These are phyloP conservation scores for Sarcoramphus papa DNA, from an alignment of 2,797 vertebrate species.

Conservation along the genomic window DNA sequence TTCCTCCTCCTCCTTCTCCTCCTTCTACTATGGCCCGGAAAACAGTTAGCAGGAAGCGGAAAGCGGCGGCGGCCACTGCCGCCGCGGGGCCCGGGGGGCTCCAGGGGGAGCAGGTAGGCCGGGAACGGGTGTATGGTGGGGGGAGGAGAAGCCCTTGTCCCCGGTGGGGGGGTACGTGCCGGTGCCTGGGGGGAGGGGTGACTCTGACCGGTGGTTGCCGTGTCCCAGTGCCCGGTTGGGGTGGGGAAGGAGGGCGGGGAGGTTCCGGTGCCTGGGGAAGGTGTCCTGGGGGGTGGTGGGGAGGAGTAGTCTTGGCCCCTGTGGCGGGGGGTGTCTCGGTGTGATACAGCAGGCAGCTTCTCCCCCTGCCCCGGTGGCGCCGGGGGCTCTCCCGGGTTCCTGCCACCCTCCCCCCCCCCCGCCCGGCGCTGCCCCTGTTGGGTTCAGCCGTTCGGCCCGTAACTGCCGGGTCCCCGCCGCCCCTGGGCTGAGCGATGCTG, in stretches of 20 bases:
- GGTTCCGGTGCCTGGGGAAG: too few species aligned
- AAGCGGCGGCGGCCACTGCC: constrained; percentile 78
- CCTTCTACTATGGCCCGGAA: constrained; percentile 88
- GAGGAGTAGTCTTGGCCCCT: background rate
- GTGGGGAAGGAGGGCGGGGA: background rate
- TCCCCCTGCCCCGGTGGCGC: too few species aligned
- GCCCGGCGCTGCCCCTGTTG: background rate
- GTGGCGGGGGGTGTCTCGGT: background rate
- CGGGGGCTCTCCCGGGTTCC: background rate
- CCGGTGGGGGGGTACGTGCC: background rate
- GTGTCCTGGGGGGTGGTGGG: too few species aligned
- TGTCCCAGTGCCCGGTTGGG: background rate
- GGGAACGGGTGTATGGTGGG: background rate
- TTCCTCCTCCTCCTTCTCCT: constrained; percentile 65
- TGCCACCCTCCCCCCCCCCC: background rate
- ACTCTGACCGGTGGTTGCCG: background rate
- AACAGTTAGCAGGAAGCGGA: constrained; percentile 99
- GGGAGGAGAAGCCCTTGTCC: background rate
- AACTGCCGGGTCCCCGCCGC: background rate
- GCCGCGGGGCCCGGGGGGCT: constrained; percentile 76
- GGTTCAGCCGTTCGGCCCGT: background rate
- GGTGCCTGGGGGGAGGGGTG: background rate
- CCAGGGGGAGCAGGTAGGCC: constrained; percentile 85
- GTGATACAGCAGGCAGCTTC: too few species aligned
- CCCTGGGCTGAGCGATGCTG: background rate